A percentile compares a stretch with the other conserved stretches of the same genome.
These are phyloP conservation scores for Drosophila punjabiensis DNA, from an alignment of 1,140 invertebrate genomes.

Conservation along the genomic window DNA sequence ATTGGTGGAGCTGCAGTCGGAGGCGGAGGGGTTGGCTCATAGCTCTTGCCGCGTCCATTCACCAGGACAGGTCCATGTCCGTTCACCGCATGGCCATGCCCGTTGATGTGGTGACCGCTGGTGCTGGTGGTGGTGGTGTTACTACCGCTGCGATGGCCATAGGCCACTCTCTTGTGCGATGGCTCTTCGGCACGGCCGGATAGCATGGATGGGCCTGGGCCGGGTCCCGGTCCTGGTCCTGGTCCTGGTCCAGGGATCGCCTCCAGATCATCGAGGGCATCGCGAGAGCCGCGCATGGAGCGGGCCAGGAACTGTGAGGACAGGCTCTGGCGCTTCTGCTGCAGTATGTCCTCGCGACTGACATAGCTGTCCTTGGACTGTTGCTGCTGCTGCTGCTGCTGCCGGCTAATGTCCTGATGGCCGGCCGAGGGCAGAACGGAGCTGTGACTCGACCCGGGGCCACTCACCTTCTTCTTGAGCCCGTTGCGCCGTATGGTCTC, in stretches of 20 bases:
- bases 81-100: constrained; percentile 3
- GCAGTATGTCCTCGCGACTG: constrained; percentile 79
- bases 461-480: constrained; percentile 57
- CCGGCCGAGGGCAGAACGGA: background rate
- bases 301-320: constrained; percentile 78
- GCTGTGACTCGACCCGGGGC: constrained; percentile 19
- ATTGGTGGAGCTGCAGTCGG: constrained; percentile 5
- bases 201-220: background rate
- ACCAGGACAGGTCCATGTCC: constrained; percentile 4
- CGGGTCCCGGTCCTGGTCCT: constrained; percentile 30
- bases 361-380: constrained; percentile 71
- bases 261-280: constrained; percentile 72
- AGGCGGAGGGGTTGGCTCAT: constrained; percentile 24
- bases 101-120: constrained; percentile 16
- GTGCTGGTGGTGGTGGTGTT: constrained; percentile 20
- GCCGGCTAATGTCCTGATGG: background rate
- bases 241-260: constrained; percentile 60
- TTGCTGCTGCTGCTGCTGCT: background rate
- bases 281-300: constrained; percentile 70
- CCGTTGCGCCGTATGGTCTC: constrained; percentile 81
- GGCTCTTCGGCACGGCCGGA: constrained; percentile 45
- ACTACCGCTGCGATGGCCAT: constrained; percentile 39
- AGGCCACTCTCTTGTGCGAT: constrained; percentile 57
- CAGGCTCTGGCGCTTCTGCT: constrained; percentile 80
- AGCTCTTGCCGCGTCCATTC: constrained; percentile 64